Conservation (phyloP, 1,140 invertebrate species). For the Drosophila pseudoananassae region DNA sequence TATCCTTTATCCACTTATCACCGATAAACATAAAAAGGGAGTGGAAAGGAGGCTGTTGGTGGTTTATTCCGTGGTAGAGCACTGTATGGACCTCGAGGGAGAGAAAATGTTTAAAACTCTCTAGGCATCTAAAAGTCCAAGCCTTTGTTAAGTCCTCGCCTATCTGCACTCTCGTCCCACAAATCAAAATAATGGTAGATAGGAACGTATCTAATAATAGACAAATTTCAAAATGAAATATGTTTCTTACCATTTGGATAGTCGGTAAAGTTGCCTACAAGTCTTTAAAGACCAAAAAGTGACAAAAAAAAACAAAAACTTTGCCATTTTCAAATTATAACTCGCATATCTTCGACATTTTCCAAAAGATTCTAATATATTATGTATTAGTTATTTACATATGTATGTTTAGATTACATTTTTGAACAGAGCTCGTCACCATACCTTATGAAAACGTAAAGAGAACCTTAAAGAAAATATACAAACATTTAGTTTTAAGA, state of each 20-base stretch:
- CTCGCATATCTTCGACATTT: neutral
- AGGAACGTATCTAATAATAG: constrained; percentile 15
- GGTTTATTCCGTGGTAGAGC: constrained; percentile 90
- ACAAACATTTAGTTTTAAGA: constrained; percentile 21
- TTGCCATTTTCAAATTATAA: neutral
- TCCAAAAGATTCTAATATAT: neutral
- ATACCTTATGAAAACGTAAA: constrained; percentile 2
- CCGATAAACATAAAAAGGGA: constrained; percentile 90
- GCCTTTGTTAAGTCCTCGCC: neutral
- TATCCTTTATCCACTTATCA: constrained; percentile 87
- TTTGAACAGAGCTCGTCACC: neutral
- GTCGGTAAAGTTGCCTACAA: neutral
- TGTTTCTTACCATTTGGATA: neutral
- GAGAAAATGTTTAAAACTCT: constrained; percentile 84
- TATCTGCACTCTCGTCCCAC: neutral
- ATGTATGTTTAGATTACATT: neutral
- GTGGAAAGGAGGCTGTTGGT: constrained; percentile 91
- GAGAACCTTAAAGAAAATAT: constrained; percentile 21
- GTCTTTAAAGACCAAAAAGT: too few species aligned
- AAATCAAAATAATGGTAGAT: constrained; percentile 16
- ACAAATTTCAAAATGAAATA: neutral
- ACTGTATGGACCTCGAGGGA: constrained; percentile 87
- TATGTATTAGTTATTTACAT: neutral
- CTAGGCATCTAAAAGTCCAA: constrained; percentile 24
- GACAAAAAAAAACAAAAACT: too few species aligned